Evolutionary conservation across 2,113 vertebrate genomes (phyloP), one percentile per base, ranked within the genome.

Genomic region (Pelusios castaneus): DNA sequence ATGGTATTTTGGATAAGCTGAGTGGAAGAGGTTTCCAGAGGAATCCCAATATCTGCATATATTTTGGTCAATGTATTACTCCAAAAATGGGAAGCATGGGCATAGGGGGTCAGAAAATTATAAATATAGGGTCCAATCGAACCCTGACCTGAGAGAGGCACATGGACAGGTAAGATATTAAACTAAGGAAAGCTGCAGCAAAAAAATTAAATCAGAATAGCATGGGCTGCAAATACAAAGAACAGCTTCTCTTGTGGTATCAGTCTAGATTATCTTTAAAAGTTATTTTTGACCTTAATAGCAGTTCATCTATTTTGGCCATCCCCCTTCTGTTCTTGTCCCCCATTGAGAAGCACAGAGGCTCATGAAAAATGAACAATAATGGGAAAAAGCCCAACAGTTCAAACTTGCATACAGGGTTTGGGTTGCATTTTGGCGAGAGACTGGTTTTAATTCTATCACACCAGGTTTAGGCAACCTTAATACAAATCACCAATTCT

Each of bases 41-140:
- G 63, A 70, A 38, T 70, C n/a, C 63, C 63, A 70, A 38, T 9
- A 22, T 21, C n/a, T 21, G n/a, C 4, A 67, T 0, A 0, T 1
- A 31, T 89, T 55, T 76, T 79, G 2, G 78, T 56, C 49, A 54
- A 84, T 58, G 8, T 16, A 47, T 1, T 75, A 24, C 27, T 85
- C 41, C 51, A 51, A 80, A 89, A 91, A 88, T 29, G 43, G 54
- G 12, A 84, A 34, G 0, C 29, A 4, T 47, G 31, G 88, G 0
- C 4, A 16, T 55, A 52, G 54, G 58, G 1, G 4, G 11, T 8
- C 60, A 84, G 1, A 31, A 60, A 81, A 85, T 81, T 81, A 45
- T 54, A 81, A 47, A 56, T 81, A 54, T 2, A 2, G 83, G 31
- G 16, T 38, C 76, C 0, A 0, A 56, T 11, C 13, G 84, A 73